Percentiles rank a stretch among this genome's conserved stretches.
phyloP scores from a whole-genome alignment of 2,113 vertebrate genomes.

The Mugil cephalus region DNA sequence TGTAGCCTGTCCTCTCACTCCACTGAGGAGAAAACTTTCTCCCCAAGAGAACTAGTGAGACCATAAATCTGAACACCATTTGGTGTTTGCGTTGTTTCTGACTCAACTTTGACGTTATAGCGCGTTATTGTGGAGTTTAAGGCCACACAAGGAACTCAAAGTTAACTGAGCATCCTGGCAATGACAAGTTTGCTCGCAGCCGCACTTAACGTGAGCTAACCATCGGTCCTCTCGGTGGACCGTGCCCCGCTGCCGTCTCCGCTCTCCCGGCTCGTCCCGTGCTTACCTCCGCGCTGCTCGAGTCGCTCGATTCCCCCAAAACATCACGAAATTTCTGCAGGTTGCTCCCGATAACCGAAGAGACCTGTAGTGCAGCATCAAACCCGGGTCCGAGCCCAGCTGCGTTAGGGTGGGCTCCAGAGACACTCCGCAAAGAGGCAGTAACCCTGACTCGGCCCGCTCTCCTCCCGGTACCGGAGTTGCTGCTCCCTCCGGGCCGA shows the following conservation, averaged over 20 bases:
- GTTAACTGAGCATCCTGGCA: conserved; percentile 75
- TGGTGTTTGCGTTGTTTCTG: not conserved
- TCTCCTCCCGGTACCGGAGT: conserved; percentile 91
- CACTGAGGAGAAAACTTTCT: conserved; percentile 68
- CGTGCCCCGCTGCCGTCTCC: conserved; percentile 15
- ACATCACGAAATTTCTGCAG: conserved; percentile 96
- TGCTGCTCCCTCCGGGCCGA: conserved; percentile 96
- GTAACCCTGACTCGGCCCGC: conserved; percentile 90
- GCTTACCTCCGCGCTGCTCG: conserved; percentile 94
- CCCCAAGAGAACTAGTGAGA: conserved; percentile 5
- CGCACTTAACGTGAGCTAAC: conserved; percentile 49
- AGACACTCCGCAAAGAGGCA: conserved; percentile 86
- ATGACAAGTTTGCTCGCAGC: conserved; percentile 75
- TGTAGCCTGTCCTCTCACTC: conserved; percentile 58
- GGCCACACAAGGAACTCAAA: conserved; percentile 67
- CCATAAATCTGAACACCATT: conserved; percentile 15
- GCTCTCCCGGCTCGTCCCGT: conserved; percentile 25
- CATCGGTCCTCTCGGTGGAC: conserved; percentile 11
- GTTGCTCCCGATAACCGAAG: conserved; percentile 94
- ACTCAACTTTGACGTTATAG: conserved; percentile 3
- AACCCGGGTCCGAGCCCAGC: conserved; percentile 91
- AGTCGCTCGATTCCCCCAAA: conserved; percentile 94
- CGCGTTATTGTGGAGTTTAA: conserved; percentile 25
- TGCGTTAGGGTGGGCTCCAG: conserved; percentile 81
- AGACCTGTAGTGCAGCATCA: conserved; percentile 96